These are phyloP conservation scores for Scaeva pyrastri DNA, from an alignment of 2,888 invertebrate species.

Conservation along the genomic window DNA sequence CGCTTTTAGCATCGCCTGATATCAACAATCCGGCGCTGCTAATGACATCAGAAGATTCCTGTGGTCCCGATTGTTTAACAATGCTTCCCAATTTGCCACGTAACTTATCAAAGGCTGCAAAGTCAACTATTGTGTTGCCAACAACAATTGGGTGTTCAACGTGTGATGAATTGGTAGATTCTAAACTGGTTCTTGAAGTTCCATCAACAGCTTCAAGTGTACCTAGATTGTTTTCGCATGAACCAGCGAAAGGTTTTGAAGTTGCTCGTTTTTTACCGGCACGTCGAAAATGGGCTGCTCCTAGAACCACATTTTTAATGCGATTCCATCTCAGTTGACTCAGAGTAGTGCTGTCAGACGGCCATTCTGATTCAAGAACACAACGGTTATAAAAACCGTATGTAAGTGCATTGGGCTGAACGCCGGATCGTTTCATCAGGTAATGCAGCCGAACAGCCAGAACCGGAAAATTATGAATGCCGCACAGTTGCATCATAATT, in stretches of 20 bases:
- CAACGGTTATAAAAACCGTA: constrained; percentile 94
- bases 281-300: constrained; percentile 94
- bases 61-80: constrained; percentile 85
- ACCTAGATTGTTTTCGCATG: constrained; percentile 83
- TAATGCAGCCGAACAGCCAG: constrained; percentile 96
- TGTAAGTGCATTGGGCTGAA: constrained; percentile 98
- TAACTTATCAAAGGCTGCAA: constrained; percentile 86
- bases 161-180: constrained; percentile 81
- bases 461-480: constrained; percentile 96
- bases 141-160: constrained; percentile 77
- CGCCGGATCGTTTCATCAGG: constrained; percentile 95
- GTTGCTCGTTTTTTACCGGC: constrained; percentile 88
- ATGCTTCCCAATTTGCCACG: constrained; percentile 87
- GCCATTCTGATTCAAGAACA: constrained; percentile 98
- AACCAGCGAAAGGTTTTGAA: constrained; percentile 82
- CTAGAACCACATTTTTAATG: constrained; percentile 94
- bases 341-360: constrained; percentile 90
- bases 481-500: constrained; percentile 99
- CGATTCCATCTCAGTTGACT: constrained; percentile 96
- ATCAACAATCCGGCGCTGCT: constrained; percentile 86
- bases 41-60: constrained; percentile 81
- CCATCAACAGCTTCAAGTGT: constrained; percentile 83
- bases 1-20: constrained; percentile 81
- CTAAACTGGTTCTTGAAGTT: constrained; percentile 83
- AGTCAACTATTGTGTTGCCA: constrained; percentile 82